Base-by-base conservation (phyloP, 1,140 invertebrate genomes). In the Colletes gigas region DNA sequence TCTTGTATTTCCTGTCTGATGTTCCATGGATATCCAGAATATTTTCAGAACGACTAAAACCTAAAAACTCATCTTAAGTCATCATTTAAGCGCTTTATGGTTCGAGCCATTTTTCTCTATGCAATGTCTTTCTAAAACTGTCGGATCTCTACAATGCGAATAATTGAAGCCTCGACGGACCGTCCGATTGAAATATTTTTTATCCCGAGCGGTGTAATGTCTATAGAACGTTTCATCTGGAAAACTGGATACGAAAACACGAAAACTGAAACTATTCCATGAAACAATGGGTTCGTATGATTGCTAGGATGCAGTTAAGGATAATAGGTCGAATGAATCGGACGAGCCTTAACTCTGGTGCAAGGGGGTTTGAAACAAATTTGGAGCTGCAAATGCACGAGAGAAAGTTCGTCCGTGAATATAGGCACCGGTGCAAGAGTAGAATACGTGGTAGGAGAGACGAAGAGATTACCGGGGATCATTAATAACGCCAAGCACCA, bases 401-500 rank as follows among this genome's bases (percentile, higher is more conserved):
- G 86, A 83, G 86, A 79, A 85, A 84, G 83, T 86, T 87, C 76
- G 55, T 57, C 59, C 72, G 60, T 66, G 82, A 66, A 57, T 65
- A 82, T 80, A 80, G 81, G 69, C 52, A 75, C 6, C 50, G 14
- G 41, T 50, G 63, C 52, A 67, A 21, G 44, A 55, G 41, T 60
- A 21, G 74, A 69, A 72, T 83, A 70, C 74, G 55, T 41, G 75
- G 50, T 47, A 17, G 68, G 70, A 84, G 69, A 78, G 84, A 71
- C 81, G 71, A 76, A 83, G 86, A 87, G 86, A 89, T 89, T 89
- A 88, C 81, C 78, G 78, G 81, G 78, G 81, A 89, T 89, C 88
- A 89, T 89, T 89, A 89, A 89, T 89, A 89, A 89, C 83, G 66
- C 82, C 63, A 57, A 85, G 82, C 79, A 74, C 79, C 82, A 88